A percentile compares a stretch with the other conserved stretches of the same genome.
These are phyloP conservation scores for Drosophila novamexicana DNA, from an alignment of 1,140 invertebrate species.

Conservation along the genomic window DNA sequence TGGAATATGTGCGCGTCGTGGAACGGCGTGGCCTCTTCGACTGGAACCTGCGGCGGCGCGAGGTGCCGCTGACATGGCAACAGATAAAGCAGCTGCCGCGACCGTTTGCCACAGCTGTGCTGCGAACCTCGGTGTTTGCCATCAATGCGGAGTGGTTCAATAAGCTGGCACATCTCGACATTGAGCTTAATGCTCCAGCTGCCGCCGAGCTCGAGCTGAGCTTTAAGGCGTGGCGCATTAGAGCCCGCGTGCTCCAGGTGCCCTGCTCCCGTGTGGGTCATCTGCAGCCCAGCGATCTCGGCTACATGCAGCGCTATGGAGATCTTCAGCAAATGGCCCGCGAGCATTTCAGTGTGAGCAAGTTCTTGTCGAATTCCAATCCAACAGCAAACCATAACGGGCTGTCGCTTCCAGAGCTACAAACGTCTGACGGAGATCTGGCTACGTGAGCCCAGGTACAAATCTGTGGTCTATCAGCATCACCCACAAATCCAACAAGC, in stretches of 20 bases:
- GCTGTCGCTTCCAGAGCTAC: constrained; percentile 88
- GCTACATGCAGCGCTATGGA: constrained; percentile 4
- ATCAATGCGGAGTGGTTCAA: constrained; percentile 95
- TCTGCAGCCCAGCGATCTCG: constrained; percentile 86
- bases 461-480: constrained; percentile 91
- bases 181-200: constrained; percentile 92
- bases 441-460: constrained; percentile 95
- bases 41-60: constrained; percentile 93
- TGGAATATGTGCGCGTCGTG: constrained; percentile 21
- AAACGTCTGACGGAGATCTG: constrained; percentile 95
- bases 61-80: constrained; percentile 91
- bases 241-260: constrained; percentile 94
- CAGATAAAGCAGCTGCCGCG: constrained; percentile 87
- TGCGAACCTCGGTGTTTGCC: constrained; percentile 96
- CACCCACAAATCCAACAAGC: constrained; percentile 90
- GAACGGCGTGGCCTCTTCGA: constrained; percentile 92
- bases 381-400: background rate
- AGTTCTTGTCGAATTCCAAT: background rate
- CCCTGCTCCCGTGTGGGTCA: constrained; percentile 98
- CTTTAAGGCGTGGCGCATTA: constrained; percentile 94
- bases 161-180: constrained; percentile 95
- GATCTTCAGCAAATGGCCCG: background rate
- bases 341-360: constrained; percentile 14
- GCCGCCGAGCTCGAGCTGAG: constrained; percentile 96
- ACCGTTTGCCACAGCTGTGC: constrained; percentile 94